Conservation (phyloP, 2,888 invertebrate species). For the Lacanobia wlatinum region DNA sequence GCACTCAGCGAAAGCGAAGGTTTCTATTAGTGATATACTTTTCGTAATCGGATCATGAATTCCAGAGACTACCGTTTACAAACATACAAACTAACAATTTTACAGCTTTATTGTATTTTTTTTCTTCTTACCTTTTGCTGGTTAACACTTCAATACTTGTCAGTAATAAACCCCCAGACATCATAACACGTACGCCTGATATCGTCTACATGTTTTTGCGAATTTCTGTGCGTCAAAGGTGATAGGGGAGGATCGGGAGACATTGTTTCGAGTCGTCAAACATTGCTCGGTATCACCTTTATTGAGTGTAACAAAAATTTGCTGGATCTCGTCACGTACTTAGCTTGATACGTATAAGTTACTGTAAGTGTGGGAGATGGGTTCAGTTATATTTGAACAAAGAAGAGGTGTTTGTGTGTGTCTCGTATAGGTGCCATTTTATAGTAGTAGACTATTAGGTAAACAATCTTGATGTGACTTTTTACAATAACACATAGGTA, state of each 20-base stretch:
- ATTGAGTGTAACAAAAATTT: slow-evolving; percentile 60
- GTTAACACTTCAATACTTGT: slow-evolving; percentile 12
- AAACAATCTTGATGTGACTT: no score
- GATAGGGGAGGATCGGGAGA: slow-evolving; percentile 81
- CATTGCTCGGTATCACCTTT: slow-evolving; percentile 64
- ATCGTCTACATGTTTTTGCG: slow-evolving; percentile 79
- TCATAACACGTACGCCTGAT: slow-evolving; percentile 83
- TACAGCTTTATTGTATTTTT: not conserved
- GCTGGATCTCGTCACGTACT: slow-evolving; percentile 60
- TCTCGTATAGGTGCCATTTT: not conserved
- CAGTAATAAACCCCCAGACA: slow-evolving; percentile 74
- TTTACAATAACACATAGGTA: no score
- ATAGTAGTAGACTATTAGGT: not conserved
- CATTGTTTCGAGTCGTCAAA: slow-evolving; percentile 80
- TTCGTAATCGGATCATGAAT: not conserved
- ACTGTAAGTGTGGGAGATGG: slow-evolving; percentile 17
- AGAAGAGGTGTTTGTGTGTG: not conserved
- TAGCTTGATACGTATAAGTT: slow-evolving; percentile 44
- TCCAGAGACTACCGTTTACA: no score
- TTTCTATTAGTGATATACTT: not conserved
- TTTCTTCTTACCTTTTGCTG: not conserved
- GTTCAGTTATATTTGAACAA: slow-evolving; percentile 24
- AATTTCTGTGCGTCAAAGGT: slow-evolving; percentile 81
- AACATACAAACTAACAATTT: not conserved
- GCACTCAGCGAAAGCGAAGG: no score